Conservation (phyloP, 1,140 invertebrate genomes). For the Cydia pomonella region DNA sequence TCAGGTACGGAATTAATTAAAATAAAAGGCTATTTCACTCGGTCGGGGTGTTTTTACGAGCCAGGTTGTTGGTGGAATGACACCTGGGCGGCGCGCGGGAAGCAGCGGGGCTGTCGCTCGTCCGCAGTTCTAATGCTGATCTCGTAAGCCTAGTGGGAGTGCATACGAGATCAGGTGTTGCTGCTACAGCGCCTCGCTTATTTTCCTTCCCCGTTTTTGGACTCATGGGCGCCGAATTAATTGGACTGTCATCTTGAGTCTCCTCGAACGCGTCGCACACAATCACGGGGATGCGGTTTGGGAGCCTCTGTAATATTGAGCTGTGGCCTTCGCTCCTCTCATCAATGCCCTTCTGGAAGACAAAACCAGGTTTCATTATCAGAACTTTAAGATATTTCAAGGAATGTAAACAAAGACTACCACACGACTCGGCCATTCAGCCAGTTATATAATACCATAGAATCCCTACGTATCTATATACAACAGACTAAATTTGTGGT, state of each 20-base stretch:
- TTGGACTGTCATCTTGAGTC: constrained; percentile 56
- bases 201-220: constrained; percentile 70
- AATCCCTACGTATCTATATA: too few species aligned
- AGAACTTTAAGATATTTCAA: too few species aligned
- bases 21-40: constrained; percentile 70
- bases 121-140: constrained; percentile 63
- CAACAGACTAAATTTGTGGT: too few species aligned
- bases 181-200: constrained; percentile 47
- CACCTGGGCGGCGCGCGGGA: constrained; percentile 64
- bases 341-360: constrained; percentile 61
- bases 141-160: constrained; percentile 65
- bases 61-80: constrained; percentile 57
- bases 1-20: too few species aligned
- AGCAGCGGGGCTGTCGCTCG: constrained; percentile 65
- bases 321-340: constrained; percentile 67
- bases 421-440: too few species aligned
- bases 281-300: constrained; percentile 44
- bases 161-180: constrained; percentile 55
- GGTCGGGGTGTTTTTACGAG: constrained; percentile 57
- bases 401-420: too few species aligned
- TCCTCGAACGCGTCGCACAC: constrained; percentile 46
- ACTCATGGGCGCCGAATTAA: constrained; percentile 48
- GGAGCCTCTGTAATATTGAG: constrained; percentile 54
- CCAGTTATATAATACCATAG: too few species aligned
- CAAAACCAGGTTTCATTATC: constrained; percentile 26